Percentiles rank a stretch among this genome's conserved stretches.
These are phyloP conservation scores for Mus pahari DNA, from an alignment of 2,113 vertebrate genomes.

Conservation along the genomic window DNA sequence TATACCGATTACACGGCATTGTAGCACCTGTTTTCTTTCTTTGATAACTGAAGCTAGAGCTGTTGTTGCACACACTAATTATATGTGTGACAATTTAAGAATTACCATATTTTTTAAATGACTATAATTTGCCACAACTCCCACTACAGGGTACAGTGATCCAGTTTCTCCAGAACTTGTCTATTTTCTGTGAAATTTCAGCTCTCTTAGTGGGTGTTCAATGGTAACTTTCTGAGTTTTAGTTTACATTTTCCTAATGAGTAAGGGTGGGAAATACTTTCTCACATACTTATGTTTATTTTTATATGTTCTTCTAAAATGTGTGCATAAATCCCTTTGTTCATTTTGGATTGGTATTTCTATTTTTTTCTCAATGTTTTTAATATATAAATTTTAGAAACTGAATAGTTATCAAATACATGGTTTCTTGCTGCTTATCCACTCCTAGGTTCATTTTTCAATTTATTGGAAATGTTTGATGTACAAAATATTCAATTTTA, in stretches of 20 bases:
- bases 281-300: not conserved
- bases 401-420: not conserved
- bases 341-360: too few relatives aligned
- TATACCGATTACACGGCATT: not conserved
- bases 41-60: not conserved
- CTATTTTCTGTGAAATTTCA: not conserved
- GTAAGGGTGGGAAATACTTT: not conserved
- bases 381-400: not conserved
- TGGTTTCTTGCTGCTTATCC: not conserved
- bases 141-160: not conserved
- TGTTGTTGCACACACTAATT: not conserved
- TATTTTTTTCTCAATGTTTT: not conserved
- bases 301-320: not conserved
- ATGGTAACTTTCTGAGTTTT: not conserved
- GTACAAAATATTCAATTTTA: not conserved
- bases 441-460: not conserved
- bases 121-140: not conserved
- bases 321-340: not conserved
- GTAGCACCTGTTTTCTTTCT: not conserved
- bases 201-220: not conserved
- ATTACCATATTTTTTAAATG: not conserved
- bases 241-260: not conserved
- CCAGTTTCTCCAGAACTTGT: not conserved
- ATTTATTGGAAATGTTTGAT: not conserved
- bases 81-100: not conserved